phyloP scores from a whole-genome alignment of 35 echinoderm and acorn worm genomes.

The Lytechinus pictus region DNA sequence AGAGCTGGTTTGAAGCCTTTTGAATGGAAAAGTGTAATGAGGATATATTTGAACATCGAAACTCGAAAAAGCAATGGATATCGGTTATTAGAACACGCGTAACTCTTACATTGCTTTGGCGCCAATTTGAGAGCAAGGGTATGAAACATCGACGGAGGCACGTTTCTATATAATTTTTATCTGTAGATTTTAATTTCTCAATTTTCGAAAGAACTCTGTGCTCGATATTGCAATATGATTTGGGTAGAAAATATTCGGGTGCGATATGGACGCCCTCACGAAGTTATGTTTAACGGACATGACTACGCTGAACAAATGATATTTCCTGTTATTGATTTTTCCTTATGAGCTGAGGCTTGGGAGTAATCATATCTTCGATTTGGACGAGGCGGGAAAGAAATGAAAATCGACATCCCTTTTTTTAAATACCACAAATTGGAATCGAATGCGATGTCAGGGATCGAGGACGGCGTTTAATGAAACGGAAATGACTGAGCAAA shows the following conservation, averaged over 20 bases:
- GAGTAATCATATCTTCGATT: background rate
- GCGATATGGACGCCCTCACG: background rate
- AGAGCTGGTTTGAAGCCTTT: background rate
- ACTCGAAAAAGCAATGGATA: background rate
- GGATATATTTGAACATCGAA: background rate
- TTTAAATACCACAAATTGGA: conserved; percentile 19
- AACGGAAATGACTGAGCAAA: conserved; percentile 7
- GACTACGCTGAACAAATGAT: background rate
- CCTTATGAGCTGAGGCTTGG: background rate
- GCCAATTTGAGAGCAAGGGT: background rate
- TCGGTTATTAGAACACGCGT: conserved; percentile 29
- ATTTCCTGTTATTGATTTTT: conserved; percentile 42
- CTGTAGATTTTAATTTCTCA: background rate
- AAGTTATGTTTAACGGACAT: conserved; percentile 7
- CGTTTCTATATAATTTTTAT: background rate
- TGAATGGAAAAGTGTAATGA: background rate
- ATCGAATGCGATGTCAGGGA: background rate
- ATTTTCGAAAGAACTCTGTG: background rate
- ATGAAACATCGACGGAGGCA: background rate
- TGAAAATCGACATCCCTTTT: background rate
- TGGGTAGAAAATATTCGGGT: background rate
- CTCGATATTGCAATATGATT: background rate
- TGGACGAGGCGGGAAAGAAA: background rate
- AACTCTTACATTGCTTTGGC: background rate
- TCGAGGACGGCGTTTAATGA: background rate